phyloP scores from a whole-genome alignment of 1,140 invertebrate genomes.

The Philopotamus ludificatus region DNA sequence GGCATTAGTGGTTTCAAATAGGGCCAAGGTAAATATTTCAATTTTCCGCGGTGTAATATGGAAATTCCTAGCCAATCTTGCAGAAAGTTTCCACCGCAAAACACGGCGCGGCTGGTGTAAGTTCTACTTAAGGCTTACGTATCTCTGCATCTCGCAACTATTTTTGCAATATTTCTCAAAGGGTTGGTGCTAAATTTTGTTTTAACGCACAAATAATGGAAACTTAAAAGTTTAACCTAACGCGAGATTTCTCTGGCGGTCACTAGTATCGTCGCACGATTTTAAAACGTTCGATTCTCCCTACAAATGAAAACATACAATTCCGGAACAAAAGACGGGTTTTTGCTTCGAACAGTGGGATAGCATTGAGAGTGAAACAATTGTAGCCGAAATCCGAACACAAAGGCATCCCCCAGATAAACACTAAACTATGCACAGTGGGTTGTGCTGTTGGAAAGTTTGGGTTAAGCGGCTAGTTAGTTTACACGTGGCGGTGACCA shows the following conservation, averaged over 20 bases:
- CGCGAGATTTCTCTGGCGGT: too few relatives aligned
- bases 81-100: slow-evolving; percentile 15
- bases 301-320: too few relatives aligned
- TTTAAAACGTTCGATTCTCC: too few relatives aligned
- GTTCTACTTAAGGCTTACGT: slow-evolving; percentile 1
- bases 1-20: slow-evolving; percentile 16
- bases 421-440: slow-evolving; percentile 16
- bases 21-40: slow-evolving; percentile 24
- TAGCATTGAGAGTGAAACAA: neutral
- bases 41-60: slow-evolving; percentile 29
- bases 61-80: slow-evolving; percentile 19
- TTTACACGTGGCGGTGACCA: neutral
- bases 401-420: slow-evolving; percentile 5
- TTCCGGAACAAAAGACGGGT: too few relatives aligned
- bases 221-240: neutral
- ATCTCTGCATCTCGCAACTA: neutral
- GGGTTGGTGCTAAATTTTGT: neutral
- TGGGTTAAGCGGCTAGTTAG: slow-evolving; percentile 2
- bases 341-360: too few relatives aligned
- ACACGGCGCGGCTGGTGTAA: neutral
- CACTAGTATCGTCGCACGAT: too few relatives aligned
- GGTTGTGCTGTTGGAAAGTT: slow-evolving; percentile 4
- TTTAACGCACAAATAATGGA: neutral
- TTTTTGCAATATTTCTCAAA: slow-evolving; percentile 1
- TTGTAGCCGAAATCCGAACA: slow-evolving; percentile 9